These are phyloP conservation scores for Galeopsomyia nigrocyanea DNA, from an alignment of 2,888 invertebrate genomes.

Conservation along the genomic window DNA sequence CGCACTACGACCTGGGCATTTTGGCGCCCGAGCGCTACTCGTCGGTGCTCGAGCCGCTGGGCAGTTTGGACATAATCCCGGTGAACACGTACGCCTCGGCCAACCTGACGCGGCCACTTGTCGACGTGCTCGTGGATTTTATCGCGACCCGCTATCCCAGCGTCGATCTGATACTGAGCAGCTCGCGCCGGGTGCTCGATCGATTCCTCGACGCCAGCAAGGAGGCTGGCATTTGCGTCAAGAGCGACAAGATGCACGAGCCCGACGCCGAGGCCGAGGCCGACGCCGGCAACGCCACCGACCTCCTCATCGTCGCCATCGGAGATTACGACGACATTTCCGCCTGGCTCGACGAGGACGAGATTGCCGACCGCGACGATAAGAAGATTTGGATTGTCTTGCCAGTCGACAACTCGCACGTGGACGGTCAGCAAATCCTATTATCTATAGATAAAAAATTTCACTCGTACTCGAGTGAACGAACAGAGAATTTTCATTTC, in stretches of 20 bases:
- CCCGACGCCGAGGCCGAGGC: too few relatives aligned
- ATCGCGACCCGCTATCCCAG: conserved; percentile 56
- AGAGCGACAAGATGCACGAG: conserved; percentile 48
- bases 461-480: too few relatives aligned
- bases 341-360: conserved; percentile 57
- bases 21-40: conserved; percentile 57
- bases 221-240: conserved; percentile 61
- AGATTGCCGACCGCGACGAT: conserved; percentile 37
- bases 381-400: conserved; percentile 60
- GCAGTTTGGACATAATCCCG: conserved; percentile 58
- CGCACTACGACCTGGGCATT: conserved; percentile 61
- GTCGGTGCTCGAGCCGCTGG: conserved; percentile 57
- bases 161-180: conserved; percentile 58
- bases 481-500: too few relatives aligned
- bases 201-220: conserved; percentile 56
- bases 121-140: conserved; percentile 59
- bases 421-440: conserved; percentile 59
- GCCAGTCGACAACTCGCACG: conserved; percentile 58
- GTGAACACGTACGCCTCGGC: conserved; percentile 58
- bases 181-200: conserved; percentile 50
- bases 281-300: conserved; percentile 51
- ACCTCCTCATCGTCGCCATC: conserved; percentile 56
- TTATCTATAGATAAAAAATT: too few relatives aligned
- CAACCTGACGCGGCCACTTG: conserved; percentile 58
- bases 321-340: conserved; percentile 57